Evolutionary conservation across 2,888 invertebrate genomes (phyloP), one percentile per base, ranked within the genome.

Genomic region (Syrista parreyssii): DNA sequence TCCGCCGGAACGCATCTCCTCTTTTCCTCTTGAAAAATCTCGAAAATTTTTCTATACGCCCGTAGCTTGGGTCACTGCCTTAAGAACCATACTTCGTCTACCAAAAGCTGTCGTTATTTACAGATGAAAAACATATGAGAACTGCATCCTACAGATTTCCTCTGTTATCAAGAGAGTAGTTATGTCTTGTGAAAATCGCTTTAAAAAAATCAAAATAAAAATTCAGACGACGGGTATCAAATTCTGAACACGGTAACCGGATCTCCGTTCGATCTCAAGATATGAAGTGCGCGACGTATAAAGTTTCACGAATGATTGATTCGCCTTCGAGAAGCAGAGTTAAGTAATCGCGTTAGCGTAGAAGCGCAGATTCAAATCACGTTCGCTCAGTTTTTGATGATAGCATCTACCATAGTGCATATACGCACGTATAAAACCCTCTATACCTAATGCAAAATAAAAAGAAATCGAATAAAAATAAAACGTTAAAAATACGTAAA

Each of bases 241-340:
- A 80, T 77, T 77, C 73, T 76, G 72, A 75, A 68, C 76, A 79
- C 71, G 75, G 77, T 80, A 80, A 82, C 81, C 81, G 79, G 81
- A 81, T 82, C 80, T 81, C 80, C 80, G 77, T 79, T 75, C 74
- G 71, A 79, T 78, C 76, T 78, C 76, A 77, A 78, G 82, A 82
- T 80, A 81, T 75, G 80, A 77, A 77, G 71, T 75, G 32, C 73
- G 23, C 2, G 79, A 76, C 79, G 75, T 81, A 79, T 78, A 76
- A 85, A 82, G 83, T 86, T 85, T 80, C 75, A 73, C 34, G 80
- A 68, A 80, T 84, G 84, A 86, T 84, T 82, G 84, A 86, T 85
- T 80, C 82, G 78, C 73, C 55, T 23, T 55, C 55, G 23, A 9
- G 6, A 55, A 55, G 55, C 55, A 2, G 2, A 55, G 55, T 23